Evolutionary conservation across 2,888 invertebrate species (phyloP).

Genomic region (Macrophya alboannulata): DNA sequence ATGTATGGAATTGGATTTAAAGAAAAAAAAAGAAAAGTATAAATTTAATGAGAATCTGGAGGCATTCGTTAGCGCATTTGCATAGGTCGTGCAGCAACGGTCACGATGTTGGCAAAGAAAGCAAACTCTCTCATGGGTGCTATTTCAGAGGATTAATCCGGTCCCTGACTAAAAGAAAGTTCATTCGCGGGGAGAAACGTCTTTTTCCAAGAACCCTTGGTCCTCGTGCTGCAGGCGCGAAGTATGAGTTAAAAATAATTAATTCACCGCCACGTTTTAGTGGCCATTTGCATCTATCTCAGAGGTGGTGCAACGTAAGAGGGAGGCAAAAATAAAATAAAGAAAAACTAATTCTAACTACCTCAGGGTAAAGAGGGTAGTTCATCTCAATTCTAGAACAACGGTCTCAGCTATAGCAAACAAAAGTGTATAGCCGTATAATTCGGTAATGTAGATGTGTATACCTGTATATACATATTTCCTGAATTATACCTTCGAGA

Average conservation of each 20-base stretch:
- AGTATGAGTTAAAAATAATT: conserved; percentile 50
- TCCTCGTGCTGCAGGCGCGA: neutral
- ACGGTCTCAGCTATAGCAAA: neutral
- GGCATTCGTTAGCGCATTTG: conserved; percentile 43
- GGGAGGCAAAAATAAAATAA: neutral
- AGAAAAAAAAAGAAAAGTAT: neutral
- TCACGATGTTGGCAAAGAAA: conserved; percentile 58
- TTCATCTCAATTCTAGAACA: neutral
- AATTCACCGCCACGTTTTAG: conserved; percentile 52
- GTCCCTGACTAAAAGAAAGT: conserved; percentile 68
- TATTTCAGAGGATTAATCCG: conserved; percentile 72
- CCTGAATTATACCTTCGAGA: neutral
- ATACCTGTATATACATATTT: neutral
- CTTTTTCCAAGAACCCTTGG: conserved; percentile 5
- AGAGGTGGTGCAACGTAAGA: conserved; percentile 30
- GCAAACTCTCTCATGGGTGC: conserved; percentile 69
- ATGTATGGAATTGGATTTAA: neutral
- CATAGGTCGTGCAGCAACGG: conserved; percentile 33
- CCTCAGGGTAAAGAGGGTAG: neutral
- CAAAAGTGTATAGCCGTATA: neutral
- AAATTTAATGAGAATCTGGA: conserved; percentile 34
- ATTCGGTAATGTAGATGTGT: neutral
- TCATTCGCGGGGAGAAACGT: conserved; percentile 40
- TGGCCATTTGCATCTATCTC: conserved; percentile 36
- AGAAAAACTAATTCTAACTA: conserved; percentile 22